Evolutionary conservation across 2,888 invertebrate genomes (phyloP).

Genomic region (Globia sparganii): DNA sequence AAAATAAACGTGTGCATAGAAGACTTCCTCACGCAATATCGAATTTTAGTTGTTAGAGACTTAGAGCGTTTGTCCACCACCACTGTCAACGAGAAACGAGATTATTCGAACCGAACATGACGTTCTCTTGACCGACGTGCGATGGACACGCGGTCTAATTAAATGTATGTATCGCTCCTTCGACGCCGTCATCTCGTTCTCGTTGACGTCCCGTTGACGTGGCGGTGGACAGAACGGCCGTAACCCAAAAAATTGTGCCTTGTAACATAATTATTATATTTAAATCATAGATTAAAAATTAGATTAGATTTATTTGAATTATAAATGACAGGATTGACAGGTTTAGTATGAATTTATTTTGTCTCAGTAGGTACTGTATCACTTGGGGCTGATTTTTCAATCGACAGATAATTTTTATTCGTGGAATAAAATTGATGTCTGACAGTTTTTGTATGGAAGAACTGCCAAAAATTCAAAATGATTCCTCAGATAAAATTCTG

Average conservation of each 20-base stretch:
- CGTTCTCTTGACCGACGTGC: not conserved
- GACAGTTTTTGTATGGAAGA: too few relatives aligned
- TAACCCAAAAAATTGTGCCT: not conserved
- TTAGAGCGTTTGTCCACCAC: not conserved
- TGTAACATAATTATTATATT: not conserved
- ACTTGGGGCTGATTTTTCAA: not conserved
- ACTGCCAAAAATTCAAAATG: too few relatives aligned
- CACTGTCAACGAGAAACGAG: not conserved
- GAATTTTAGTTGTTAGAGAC: not conserved
- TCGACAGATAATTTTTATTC: too few relatives aligned
- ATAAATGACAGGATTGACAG: constrained; percentile 2
- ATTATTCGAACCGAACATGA: not conserved
- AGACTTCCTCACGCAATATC: constrained; percentile 8
- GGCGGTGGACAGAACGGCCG: not conserved
- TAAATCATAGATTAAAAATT: not conserved
- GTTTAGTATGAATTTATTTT: constrained; percentile 4
- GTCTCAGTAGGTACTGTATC: not conserved
- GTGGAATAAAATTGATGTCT: too few relatives aligned
- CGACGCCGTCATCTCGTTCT: not conserved
- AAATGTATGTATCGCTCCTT: not conserved
- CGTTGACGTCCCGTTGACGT: not conserved
- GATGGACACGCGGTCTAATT: not conserved
- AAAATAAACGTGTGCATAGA: constrained; percentile 14
- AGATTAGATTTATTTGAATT: not conserved
- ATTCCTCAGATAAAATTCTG: too few relatives aligned